A percentile compares a stretch with the other conserved stretches of the same genome.
phyloP scores from a whole-genome alignment of 1,140 invertebrate species.

The Epicauta chinensis region DNA sequence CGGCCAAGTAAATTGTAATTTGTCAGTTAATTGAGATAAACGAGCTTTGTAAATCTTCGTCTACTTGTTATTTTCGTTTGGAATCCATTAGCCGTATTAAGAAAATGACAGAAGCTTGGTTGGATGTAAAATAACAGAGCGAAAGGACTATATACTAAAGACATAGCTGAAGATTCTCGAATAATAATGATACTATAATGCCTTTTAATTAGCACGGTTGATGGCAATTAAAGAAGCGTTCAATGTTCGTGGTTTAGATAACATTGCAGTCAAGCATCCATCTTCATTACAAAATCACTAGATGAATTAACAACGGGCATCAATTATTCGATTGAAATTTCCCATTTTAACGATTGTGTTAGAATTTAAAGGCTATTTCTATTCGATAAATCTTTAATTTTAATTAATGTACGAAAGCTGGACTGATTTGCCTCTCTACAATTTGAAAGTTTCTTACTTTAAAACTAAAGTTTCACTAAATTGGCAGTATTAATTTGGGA shows the following conservation, averaged over 20 bases:
- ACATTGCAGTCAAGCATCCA: constrained; percentile 23
- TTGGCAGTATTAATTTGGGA: too few species aligned
- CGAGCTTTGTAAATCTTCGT: constrained; percentile 14
- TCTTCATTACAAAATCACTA: constrained; percentile 22
- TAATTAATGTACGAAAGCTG: too few species aligned
- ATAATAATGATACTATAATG: constrained; percentile 24
- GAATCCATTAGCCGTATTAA: constrained; percentile 16
- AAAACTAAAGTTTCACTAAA: too few species aligned
- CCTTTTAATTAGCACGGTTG: constrained; percentile 26
- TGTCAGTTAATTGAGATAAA: constrained; percentile 15
- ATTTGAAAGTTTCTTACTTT: too few species aligned
- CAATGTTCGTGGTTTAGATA: constrained; percentile 6
- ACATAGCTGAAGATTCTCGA: constrained; percentile 4
- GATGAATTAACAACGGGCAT: constrained; percentile 6
- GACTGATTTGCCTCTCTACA: too few species aligned
- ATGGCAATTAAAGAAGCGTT: constrained; percentile 26
- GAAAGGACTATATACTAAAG: too few species aligned
- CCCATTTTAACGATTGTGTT: too few species aligned
- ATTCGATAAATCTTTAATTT: too few species aligned
- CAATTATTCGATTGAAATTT: too few species aligned
- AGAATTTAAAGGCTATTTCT: too few species aligned
- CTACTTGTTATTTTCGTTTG: constrained; percentile 3
- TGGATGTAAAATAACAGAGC: constrained; percentile 17
- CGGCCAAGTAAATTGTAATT: neutral
- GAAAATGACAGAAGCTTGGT: constrained; percentile 18